Evolutionary conservation across 2,797 vertebrate species (phyloP).

Genomic region (Chiroxiphia lanceolata): DNA sequence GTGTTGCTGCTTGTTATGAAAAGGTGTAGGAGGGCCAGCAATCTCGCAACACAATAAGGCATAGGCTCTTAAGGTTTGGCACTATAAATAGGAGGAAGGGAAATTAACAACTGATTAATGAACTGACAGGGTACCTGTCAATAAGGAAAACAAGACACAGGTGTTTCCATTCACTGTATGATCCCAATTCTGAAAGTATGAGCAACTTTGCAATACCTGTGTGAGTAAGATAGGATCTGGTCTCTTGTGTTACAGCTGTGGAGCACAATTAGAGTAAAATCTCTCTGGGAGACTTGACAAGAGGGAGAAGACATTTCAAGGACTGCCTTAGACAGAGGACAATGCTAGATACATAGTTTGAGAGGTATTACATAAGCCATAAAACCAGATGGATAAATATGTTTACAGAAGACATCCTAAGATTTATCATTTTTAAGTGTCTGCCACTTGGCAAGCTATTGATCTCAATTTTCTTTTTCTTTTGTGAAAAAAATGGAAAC

Average conservation of each 20-base stretch:
- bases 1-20: background rate
- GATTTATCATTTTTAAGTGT: background rate
- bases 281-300: background rate
- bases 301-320: background rate
- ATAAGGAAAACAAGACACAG: background rate
- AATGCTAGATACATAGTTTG: background rate
- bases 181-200: background rate
- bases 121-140: background rate
- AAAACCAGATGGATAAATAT: conserved; percentile 9
- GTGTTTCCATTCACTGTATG: background rate
- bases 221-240: background rate
- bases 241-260: background rate
- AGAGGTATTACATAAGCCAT: background rate
- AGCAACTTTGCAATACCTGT: background rate
- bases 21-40: background rate
- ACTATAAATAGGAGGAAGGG: background rate
- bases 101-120: conserved; percentile 9
- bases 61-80: background rate
- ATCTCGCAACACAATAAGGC: background rate
- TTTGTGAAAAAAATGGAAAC: background rate
- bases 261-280: background rate
- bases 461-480: background rate
- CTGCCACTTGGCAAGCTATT: background rate
- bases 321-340: background rate
- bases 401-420: background rate